These are phyloP conservation scores for Clarias batrachus DNA, from an alignment of 2,113 vertebrate genomes.

Conservation along the genomic window DNA sequence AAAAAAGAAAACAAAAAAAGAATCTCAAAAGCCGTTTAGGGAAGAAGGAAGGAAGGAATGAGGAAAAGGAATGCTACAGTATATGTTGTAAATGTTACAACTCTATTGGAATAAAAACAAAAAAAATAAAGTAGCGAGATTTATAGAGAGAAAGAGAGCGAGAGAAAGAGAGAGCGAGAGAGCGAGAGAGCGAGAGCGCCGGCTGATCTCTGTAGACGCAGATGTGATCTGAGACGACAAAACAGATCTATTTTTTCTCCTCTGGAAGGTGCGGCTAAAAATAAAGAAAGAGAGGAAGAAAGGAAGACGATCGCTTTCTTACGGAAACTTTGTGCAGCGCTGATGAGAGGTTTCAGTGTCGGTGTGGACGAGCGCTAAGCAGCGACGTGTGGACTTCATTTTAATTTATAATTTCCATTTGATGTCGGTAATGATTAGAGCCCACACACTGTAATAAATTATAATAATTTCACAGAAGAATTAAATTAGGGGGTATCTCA, in stretches of 20 bases:
- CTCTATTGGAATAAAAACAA: not conserved
- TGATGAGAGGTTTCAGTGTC: slow-evolving; percentile 61
- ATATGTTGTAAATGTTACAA: too few species aligned
- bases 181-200: not conserved
- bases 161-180: not conserved
- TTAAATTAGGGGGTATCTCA: slow-evolving; percentile 97
- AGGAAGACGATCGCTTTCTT: not conserved
- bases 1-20: too few species aligned
- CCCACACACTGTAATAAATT: slow-evolving; percentile 98
- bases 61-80: not conserved
- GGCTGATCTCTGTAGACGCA: not conserved
- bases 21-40: too few species aligned
- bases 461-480: slow-evolving; percentile 98
- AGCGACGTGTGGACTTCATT: slow-evolving; percentile 85
- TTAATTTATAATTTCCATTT: slow-evolving; percentile 95
- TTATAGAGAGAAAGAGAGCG: not conserved
- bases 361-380: slow-evolving; percentile 76
- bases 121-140: not conserved
- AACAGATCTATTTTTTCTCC: not conserved
- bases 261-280: not conserved
- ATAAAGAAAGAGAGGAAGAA: slow-evolving; percentile 8
- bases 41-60: not conserved
- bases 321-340: slow-evolving; percentile 48
- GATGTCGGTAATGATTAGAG: slow-evolving; percentile 97
- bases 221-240: not conserved